phyloP scores from a whole-genome alignment of 2,888 invertebrate species.

The Eristalis pertinax region DNA sequence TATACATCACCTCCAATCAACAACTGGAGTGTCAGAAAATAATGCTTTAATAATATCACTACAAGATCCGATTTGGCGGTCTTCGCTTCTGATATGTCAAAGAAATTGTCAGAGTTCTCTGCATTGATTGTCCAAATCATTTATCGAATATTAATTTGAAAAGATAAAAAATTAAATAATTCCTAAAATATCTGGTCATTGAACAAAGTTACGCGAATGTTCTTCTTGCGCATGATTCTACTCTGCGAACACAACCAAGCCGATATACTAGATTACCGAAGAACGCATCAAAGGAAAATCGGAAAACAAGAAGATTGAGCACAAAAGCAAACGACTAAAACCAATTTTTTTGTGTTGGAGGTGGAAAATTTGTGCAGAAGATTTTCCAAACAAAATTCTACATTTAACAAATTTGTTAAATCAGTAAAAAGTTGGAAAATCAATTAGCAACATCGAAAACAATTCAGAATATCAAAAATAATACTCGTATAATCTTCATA shows the following conservation, averaged over 20 bases:
- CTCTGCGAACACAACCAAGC: slow-evolving; percentile 14
- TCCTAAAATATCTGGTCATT: too few species aligned
- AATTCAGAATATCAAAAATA: slow-evolving; percentile 7
- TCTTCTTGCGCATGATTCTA: neutral
- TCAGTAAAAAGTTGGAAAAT: slow-evolving; percentile 44
- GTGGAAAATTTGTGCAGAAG: slow-evolving; percentile 72
- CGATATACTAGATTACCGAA: slow-evolving; percentile 33
- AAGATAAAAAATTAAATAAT: too few species aligned
- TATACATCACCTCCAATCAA: too few species aligned
- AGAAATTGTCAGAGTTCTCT: too few species aligned
- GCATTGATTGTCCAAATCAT: too few species aligned
- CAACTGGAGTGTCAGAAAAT: too few species aligned
- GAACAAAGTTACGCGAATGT: neutral
- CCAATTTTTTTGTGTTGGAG: slow-evolving; percentile 72
- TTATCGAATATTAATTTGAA: too few species aligned
- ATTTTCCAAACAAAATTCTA: slow-evolving; percentile 60
- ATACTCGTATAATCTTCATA: neutral
- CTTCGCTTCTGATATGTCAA: too few species aligned
- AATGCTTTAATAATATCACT: too few species aligned
- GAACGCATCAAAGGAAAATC: slow-evolving; percentile 45
- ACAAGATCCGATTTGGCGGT: too few species aligned
- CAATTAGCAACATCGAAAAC: slow-evolving; percentile 22
- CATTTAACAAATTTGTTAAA: slow-evolving; percentile 56
- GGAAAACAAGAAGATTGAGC: slow-evolving; percentile 59
- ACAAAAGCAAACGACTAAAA: slow-evolving; percentile 62